Base-by-base conservation (phyloP, 2,797 vertebrate genomes). In the Spinibarbus caldwelli region DNA sequence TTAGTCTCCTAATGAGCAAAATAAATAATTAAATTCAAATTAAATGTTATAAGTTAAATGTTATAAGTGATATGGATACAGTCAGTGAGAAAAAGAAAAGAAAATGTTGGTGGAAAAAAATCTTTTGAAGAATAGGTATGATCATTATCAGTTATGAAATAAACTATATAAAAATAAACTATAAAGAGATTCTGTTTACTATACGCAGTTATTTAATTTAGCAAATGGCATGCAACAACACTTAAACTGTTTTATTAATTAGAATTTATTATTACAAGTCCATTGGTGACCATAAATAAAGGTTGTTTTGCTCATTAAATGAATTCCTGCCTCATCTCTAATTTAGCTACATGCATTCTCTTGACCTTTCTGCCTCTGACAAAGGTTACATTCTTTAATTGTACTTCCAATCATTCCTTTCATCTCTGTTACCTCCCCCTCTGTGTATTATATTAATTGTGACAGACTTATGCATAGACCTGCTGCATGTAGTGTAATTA, bases 401-500 rank as follows among this genome's bases (percentile, higher is more conserved):
- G 59, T 54, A 54, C 62, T 57, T 57, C n/a, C 34, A 57, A 47
- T 43, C 41, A 45, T 70, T 62, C 59, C 59, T 71, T 57, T 82
- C 19, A 59, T 71, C 49, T 57, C 17, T 5, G 36, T 57, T 57
- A 26, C 85, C 66, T 62, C 85, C 78, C n/a, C 26, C 62, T 49
- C 54, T 49, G 85, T 78, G 78, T 83, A 94, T 93, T 93, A 92
- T 93, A 93, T 93, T 95, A 95, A 94, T 94, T 92, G 94, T 93
- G 93, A 93, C 91, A 95, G 93, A 94, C 93, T 92, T 94, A 93
- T 92, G 92, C 92, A 91, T 93, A 92, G 93, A 92, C 91, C 89
- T 78, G 91, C 90, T 86, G 73, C 92, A 90, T 95, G 94, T 94
- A 93, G 91, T 93, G 92, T 95, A 95, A 95, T 96, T 94, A 95